A percentile compares a stretch with the other conserved stretches of the same genome.
These are phyloP conservation scores for Seriola quinqueradiata DNA, from an alignment of 2,113 vertebrate species.

Conservation along the genomic window DNA sequence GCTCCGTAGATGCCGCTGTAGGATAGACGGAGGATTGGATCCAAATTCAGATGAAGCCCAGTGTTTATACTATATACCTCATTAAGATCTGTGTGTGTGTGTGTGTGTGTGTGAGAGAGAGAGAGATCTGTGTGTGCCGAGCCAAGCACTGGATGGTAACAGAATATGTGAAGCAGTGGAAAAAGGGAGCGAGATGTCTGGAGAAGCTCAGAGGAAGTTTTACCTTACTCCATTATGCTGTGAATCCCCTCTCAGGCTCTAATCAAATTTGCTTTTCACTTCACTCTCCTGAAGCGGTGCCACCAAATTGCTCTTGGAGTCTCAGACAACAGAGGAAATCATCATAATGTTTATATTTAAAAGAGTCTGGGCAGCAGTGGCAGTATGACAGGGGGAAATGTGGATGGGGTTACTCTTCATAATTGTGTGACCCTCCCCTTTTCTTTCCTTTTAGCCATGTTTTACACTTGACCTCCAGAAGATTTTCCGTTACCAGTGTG, in stretches of 20 bases:
- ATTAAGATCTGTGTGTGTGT: constrained; percentile 52
- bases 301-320: constrained; percentile 20
- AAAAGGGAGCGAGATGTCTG: constrained; percentile 2
- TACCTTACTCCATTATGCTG: constrained; percentile 3
- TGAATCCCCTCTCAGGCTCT: constrained; percentile 21
- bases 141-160: not conserved
- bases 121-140: constrained; percentile 27
- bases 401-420: not conserved
- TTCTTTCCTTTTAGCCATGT: not conserved
- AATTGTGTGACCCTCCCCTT: not conserved
- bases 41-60: constrained; percentile 29
- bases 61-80: constrained; percentile 57
- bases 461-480: constrained; percentile 3
- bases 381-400: no score
- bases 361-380: not conserved
- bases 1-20: constrained; percentile 1
- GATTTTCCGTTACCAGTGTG: constrained; percentile 2
- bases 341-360: constrained; percentile 1
- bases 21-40: constrained; percentile 25
- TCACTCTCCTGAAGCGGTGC: constrained; percentile 2
- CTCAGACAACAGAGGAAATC: not conserved
- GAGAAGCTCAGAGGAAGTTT: constrained; percentile 20
- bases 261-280: constrained; percentile 35
- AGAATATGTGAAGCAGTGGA: not conserved
- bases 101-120: constrained; percentile 17